Evolutionary conservation across 2,797 vertebrate genomes (phyloP).

Genomic region (Gadopsis marmoratus): DNA sequence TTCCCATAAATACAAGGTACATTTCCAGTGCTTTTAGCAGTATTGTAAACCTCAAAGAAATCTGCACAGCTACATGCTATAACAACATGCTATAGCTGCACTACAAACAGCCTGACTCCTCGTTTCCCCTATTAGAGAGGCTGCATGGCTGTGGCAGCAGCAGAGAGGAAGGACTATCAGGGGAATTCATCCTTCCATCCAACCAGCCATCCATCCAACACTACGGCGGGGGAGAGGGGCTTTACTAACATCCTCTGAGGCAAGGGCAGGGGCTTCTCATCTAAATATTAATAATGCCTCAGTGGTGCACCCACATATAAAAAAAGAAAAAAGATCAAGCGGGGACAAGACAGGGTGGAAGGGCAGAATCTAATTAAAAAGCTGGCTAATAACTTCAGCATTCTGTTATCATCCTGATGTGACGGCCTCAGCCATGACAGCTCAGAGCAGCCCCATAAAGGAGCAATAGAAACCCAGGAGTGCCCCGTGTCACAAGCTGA

Average conservation of each 20-base stretch:
- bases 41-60: conserved; percentile 20
- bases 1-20: background rate
- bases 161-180: conserved; percentile 69
- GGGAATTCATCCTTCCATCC: conserved; percentile 66
- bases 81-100: conserved; percentile 2
- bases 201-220: conserved; percentile 35
- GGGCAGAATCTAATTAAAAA: conserved; percentile 78
- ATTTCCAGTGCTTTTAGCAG: conserved; percentile 17
- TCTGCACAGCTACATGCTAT: background rate
- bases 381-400: conserved; percentile 68
- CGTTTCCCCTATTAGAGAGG: conserved; percentile 41
- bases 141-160: conserved; percentile 44
- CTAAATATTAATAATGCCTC: conserved; percentile 82
- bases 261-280: conserved; percentile 66
- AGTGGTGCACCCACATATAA: conserved; percentile 28
- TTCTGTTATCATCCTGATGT: conserved; percentile 64
- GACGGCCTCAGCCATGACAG: conserved; percentile 46
- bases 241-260: conserved; percentile 71
- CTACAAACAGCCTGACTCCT: conserved; percentile 38
- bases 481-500: conserved; percentile 40
- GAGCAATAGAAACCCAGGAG: conserved; percentile 37
- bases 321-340: conserved; percentile 39
- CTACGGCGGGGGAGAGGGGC: conserved; percentile 31
- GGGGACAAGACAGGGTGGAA: conserved; percentile 60
- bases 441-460: conserved; percentile 39